phyloP scores from a whole-genome alignment of 2,888 invertebrate species.

The Chesias legatella region DNA sequence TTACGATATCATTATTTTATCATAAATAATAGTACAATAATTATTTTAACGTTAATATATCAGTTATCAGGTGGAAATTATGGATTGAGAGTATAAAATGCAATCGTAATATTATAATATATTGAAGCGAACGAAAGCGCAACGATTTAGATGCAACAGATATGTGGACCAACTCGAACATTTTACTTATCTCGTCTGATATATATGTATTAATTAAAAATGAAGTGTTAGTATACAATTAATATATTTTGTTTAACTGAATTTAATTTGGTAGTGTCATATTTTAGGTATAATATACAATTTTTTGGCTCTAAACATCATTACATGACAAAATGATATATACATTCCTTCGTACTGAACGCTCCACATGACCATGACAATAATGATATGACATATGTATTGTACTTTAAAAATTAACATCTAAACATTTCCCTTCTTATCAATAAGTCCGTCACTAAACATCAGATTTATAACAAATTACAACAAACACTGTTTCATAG shows the following conservation, averaged over 20 bases:
- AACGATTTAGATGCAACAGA: constrained; percentile 7
- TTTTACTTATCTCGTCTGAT: too few species aligned
- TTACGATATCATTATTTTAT: constrained; percentile 29
- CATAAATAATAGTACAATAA: constrained; percentile 27
- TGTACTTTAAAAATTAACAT: constrained; percentile 43
- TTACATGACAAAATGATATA: constrained; percentile 27
- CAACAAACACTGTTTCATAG: constrained; percentile 40
- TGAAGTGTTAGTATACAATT: too few species aligned
- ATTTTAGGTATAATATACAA: too few species aligned
- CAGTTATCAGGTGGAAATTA: constrained; percentile 31
- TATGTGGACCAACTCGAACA: constrained; percentile 36
- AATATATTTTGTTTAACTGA: too few species aligned
- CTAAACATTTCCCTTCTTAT: constrained; percentile 7
- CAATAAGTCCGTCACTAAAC: constrained; percentile 4
- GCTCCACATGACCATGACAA: constrained; percentile 38
- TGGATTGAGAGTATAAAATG: constrained; percentile 41
- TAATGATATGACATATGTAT: constrained; percentile 52
- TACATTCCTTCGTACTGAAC: constrained; percentile 50
- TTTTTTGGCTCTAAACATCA: constrained; percentile 10
- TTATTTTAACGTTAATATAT: constrained; percentile 28
- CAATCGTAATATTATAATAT: constrained; percentile 43
- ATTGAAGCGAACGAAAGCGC: constrained; percentile 36
- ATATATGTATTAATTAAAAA: too few species aligned
- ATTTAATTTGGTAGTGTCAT: too few species aligned
- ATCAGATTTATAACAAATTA: constrained; percentile 4